These are phyloP conservation scores for Acrocephalus kingi DNA, from an alignment of 2,113 vertebrate species.

Conservation along the genomic window DNA sequence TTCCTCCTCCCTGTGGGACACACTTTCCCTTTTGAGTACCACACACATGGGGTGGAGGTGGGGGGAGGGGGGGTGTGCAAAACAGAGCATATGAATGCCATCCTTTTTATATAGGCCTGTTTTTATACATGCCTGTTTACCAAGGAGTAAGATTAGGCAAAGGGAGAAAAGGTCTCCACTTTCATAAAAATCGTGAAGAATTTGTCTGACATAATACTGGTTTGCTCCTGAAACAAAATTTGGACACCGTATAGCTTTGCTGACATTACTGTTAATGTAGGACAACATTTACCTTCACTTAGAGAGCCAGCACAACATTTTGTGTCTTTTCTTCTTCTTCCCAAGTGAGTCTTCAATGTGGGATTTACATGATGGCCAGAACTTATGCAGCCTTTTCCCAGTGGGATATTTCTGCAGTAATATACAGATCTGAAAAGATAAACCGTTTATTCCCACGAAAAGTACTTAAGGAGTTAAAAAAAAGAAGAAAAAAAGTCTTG, in stretches of 20 bases:
- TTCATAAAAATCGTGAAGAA: background rate
- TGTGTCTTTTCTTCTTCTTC: background rate
- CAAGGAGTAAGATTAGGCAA: background rate
- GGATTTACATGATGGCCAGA: background rate
- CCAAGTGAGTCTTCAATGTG: background rate
- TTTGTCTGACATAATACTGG: background rate
- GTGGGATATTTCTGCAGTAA: background rate
- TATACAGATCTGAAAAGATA: background rate
- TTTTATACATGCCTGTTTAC: background rate
- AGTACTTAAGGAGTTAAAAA: background rate
- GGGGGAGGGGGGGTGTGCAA: background rate
- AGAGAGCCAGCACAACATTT: background rate
- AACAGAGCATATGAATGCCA: background rate
- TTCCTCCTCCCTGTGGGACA: conserved; percentile 58
- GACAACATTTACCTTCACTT: background rate
- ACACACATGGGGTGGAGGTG: background rate
- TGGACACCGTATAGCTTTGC: background rate
- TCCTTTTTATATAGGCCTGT: background rate
- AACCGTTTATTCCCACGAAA: background rate
- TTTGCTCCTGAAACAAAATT: background rate
- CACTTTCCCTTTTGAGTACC: conserved; percentile 44
- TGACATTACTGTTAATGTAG: background rate
- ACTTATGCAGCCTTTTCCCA: background rate
- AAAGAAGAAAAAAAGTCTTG: background rate
- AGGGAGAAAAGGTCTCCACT: background rate